These are phyloP conservation scores for Lethenteron reissneri DNA, from an alignment of 2,113 vertebrate genomes.

Conservation along the genomic window DNA sequence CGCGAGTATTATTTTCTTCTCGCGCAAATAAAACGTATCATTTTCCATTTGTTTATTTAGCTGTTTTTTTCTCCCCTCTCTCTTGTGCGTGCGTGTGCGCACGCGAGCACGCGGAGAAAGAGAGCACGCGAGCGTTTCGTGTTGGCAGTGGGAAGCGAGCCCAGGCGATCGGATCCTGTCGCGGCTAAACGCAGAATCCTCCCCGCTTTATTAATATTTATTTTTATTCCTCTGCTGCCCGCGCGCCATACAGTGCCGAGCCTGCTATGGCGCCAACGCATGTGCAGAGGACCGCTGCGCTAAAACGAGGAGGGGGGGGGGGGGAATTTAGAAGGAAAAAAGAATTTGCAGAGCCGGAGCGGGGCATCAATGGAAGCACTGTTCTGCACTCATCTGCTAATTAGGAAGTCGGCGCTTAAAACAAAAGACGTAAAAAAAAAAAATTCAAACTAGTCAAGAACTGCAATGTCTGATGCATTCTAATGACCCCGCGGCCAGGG, in stretches of 20 bases:
- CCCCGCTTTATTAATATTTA: too few species aligned
- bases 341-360: background rate
- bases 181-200: too few species aligned
- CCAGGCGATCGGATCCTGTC: too few species aligned
- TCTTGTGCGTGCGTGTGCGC: too few species aligned
- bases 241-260: conserved; percentile 2
- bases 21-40: too few species aligned
- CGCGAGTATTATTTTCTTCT: too few species aligned
- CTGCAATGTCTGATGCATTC: conserved; percentile 6
- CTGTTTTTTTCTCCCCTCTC: too few species aligned
- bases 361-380: conserved; percentile 2
- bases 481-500: background rate
- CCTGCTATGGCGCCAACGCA: background rate
- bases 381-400: conserved; percentile 4
- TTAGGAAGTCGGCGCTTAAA: conserved; percentile 4
- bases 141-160: too few species aligned
- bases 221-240: background rate
- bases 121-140: too few species aligned
- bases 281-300: conserved; percentile 1
- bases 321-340: background rate
- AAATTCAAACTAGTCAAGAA: conserved; percentile 5
- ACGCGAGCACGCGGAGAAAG: too few species aligned
- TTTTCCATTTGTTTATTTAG: too few species aligned
- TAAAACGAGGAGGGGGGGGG: background rate
- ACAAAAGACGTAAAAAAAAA: background rate